Conservation (phyloP, 2,797 vertebrate species). For the Hapalemur alaotrensis region DNA sequence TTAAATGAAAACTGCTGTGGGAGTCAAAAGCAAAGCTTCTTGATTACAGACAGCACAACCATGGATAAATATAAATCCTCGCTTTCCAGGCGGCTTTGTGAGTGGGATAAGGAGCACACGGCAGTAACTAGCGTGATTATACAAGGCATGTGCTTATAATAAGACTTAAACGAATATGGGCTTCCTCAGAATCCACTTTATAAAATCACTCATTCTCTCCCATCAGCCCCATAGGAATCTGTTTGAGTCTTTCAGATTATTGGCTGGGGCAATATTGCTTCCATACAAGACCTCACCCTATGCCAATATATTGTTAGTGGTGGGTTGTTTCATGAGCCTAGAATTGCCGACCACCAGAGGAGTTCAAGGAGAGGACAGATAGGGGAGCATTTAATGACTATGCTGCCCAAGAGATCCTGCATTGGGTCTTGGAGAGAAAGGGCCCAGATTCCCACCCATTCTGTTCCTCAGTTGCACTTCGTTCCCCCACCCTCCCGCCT, state of each 20-base stretch:
- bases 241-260: not conserved
- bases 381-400: not conserved
- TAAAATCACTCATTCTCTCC: conserved; percentile 41
- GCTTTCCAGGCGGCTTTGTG: conserved; percentile 48
- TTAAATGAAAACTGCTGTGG: conserved; percentile 67
- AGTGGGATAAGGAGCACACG: not conserved
- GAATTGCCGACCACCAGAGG: not conserved
- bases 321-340: not conserved
- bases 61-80: conserved; percentile 59
- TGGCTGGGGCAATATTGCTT: not conserved
- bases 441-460: not conserved
- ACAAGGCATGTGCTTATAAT: conserved; percentile 49
- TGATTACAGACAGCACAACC: conserved; percentile 47
- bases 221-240: not conserved
- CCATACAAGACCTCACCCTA: not conserved
- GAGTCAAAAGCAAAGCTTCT: conserved; percentile 55
- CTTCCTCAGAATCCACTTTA: conserved; percentile 43
- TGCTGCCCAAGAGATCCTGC: not conserved
- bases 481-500: not conserved
- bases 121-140: not conserved
- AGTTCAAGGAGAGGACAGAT: not conserved
- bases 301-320: not conserved
- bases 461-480: not conserved
- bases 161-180: not conserved
- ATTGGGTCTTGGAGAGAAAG: not conserved